These are phyloP conservation scores for Coenonympha arcania DNA, from an alignment of 2,888 invertebrate genomes.

Conservation along the genomic window DNA sequence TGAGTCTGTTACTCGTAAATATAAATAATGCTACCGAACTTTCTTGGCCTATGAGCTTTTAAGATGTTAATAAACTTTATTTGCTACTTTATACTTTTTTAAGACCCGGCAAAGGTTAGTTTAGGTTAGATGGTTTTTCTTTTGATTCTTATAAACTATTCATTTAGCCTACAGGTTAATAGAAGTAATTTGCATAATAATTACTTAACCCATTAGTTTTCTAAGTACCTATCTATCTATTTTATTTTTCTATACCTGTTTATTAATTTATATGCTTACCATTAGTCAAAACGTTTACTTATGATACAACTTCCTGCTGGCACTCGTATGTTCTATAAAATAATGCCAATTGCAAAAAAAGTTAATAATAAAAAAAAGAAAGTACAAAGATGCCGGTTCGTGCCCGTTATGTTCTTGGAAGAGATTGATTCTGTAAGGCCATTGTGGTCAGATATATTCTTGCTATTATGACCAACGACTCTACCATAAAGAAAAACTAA, in stretches of 20 bases:
- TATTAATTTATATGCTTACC: neutral
- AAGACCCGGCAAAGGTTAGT: no score
- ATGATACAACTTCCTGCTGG: slow-evolving; percentile 11
- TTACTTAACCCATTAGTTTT: neutral
- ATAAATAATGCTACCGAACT: slow-evolving; percentile 11
- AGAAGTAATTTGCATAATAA: no score
- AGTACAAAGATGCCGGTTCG: slow-evolving; percentile 39
- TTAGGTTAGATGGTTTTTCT: no score
- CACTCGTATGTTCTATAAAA: slow-evolving; percentile 15
- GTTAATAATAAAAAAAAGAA: slow-evolving; percentile 59
- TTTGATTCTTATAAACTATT: no score
- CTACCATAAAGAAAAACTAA: neutral
- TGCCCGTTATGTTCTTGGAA: slow-evolving; percentile 50
- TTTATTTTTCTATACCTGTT: neutral
- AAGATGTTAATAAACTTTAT: neutral
- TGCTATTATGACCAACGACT: slow-evolving; percentile 16
- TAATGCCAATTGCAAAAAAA: slow-evolving; percentile 36
- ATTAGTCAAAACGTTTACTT: neutral
- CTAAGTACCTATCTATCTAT: neutral
- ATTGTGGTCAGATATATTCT: slow-evolving; percentile 24
- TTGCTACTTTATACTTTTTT: no score
- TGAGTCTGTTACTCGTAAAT: slow-evolving; percentile 5
- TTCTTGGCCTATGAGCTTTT: neutral
- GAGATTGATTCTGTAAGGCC: slow-evolving; percentile 51
- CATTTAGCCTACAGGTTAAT: no score